A percentile compares a stretch with the other conserved stretches of the same genome.
phyloP scores from a whole-genome alignment of 2,888 invertebrate genomes.

The Athalia cordata region DNA sequence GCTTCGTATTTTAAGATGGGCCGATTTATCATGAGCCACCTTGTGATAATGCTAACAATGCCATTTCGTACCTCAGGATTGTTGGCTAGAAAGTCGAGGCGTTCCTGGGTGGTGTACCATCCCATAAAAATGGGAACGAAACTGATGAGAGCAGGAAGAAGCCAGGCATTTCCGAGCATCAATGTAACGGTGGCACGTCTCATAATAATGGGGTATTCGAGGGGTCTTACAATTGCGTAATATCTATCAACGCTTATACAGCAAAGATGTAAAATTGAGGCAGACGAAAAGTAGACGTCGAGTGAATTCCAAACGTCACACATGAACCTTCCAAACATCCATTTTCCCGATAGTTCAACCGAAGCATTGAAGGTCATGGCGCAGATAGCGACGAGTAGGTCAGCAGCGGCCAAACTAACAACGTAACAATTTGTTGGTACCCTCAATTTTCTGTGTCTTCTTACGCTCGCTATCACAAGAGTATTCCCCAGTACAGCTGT shows the following conservation, averaged over 20 bases:
- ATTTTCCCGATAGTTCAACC: constrained; percentile 87
- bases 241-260: constrained; percentile 96
- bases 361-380: constrained; percentile 96
- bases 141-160: constrained; percentile 78
- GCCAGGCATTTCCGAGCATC: constrained; percentile 76
- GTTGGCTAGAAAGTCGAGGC: constrained; percentile 75
- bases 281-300: constrained; percentile 95
- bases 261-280: constrained; percentile 93
- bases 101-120: constrained; percentile 82
- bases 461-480: constrained; percentile 89
- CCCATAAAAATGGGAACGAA: constrained; percentile 80
- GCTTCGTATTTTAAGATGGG: too few relatives aligned
- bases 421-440: constrained; percentile 97
- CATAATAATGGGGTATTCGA: constrained; percentile 95
- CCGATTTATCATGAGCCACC: background rate
- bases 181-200: constrained; percentile 82
- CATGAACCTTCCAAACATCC: constrained; percentile 92
- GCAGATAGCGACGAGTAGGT: constrained; percentile 92
- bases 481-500: constrained; percentile 94
- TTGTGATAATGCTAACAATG: background rate
- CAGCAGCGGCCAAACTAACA: constrained; percentile 94
- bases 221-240: constrained; percentile 92
- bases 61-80: constrained; percentile 78
- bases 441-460: constrained; percentile 86
- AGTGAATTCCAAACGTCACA: constrained; percentile 96